Evolutionary conservation across 2,888 invertebrate species (phyloP).

Genomic region (Oeneis ivallda): DNA sequence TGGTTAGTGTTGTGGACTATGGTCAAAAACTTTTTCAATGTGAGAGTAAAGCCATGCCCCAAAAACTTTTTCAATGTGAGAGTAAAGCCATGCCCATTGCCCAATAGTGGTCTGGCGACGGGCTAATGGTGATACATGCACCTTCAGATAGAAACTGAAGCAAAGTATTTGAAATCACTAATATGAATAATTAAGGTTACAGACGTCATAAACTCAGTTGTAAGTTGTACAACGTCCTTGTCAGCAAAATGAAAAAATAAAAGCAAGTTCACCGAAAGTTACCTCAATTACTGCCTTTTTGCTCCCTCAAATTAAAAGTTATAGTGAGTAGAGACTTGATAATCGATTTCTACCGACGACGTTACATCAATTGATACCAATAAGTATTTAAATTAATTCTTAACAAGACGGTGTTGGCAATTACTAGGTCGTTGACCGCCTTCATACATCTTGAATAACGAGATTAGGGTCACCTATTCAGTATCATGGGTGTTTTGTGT

Average conservation of each 20-base stretch:
- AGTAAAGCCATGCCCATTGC: no score
- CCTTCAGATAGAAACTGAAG: no score
- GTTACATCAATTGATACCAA: conserved; percentile 42
- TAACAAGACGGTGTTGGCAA: conserved; percentile 42
- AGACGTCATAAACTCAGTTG: no score
- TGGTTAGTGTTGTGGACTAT: no score
- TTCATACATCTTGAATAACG: conserved; percentile 42
- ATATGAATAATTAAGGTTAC: no score
- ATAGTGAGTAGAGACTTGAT: conserved; percentile 14
- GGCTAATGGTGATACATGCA: no score
- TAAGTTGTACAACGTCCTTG: no score
- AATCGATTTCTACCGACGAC: conserved; percentile 33
- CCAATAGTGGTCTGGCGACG: no score
- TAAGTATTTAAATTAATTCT: conserved; percentile 47
- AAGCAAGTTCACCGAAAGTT: neutral
- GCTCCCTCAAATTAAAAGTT: conserved; percentile 11
- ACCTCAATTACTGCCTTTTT: neutral
- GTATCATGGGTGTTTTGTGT: conserved; percentile 28
- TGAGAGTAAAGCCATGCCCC: no score
- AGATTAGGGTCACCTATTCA: conserved; percentile 45
- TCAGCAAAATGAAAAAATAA: neutral
- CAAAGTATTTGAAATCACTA: no score
- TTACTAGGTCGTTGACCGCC: conserved; percentile 45
- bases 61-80: no score
- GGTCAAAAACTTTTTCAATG: no score